These are phyloP conservation scores for Euspilapteryx auroguttella DNA, from an alignment of 2,888 invertebrate species.

Conservation along the genomic window DNA sequence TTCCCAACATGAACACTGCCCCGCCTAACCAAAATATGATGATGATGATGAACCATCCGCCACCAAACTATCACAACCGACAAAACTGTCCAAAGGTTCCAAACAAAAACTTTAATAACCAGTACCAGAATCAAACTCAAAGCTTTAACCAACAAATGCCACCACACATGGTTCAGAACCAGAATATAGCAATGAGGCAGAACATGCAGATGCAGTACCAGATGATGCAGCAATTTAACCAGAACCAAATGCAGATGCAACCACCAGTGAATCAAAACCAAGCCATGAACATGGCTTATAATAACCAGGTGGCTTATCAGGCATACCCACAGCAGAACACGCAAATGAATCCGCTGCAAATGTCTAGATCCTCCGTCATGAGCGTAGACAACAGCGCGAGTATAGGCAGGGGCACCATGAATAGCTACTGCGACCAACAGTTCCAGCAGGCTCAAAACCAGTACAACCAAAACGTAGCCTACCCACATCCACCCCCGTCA, in stretches of 20 bases:
- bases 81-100: constrained; percentile 30
- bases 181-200: constrained; percentile 27
- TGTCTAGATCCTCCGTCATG: constrained; percentile 50
- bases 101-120: constrained; percentile 30
- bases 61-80: constrained; percentile 21
- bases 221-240: constrained; percentile 39
- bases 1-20: constrained; percentile 19
- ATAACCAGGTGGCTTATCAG: constrained; percentile 34
- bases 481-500: constrained; percentile 41
- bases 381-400: constrained; percentile 48
- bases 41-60: constrained; percentile 15
- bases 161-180: constrained; percentile 32
- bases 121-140: constrained; percentile 27
- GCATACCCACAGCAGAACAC: constrained; percentile 30
- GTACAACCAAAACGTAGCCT: constrained; percentile 37
- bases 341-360: constrained; percentile 39
- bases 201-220: constrained; percentile 42
- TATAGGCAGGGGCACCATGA: constrained; percentile 37
- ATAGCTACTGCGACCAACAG: constrained; percentile 36
- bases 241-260: constrained; percentile 24
- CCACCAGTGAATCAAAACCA: constrained; percentile 27
- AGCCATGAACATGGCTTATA: constrained; percentile 21
- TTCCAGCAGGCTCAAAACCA: constrained; percentile 28
- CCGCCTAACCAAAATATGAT: constrained; percentile 24
- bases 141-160: constrained; percentile 28